Evolutionary conservation across 2,113 vertebrate genomes (phyloP), one percentile per base, ranked within the genome.

Genomic region (Mormoops blainvillei): DNA sequence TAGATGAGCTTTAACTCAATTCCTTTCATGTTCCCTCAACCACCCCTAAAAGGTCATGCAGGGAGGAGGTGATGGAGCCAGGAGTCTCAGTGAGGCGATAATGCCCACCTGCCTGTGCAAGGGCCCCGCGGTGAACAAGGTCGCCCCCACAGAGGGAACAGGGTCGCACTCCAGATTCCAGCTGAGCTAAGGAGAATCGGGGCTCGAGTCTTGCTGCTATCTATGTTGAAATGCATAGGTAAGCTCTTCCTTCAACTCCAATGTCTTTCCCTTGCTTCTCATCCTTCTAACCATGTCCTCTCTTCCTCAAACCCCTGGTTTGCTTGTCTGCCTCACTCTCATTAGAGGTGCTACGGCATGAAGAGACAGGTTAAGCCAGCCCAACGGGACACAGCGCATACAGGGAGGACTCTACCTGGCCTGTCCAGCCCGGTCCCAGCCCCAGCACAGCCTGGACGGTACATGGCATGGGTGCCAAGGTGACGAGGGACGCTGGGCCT

Each of bases 41-140:
- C 2, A 33, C 16, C 41, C 38, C 80, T 61, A 8, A 70, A 61
- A 19, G 6, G 33, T 28, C 0, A 0, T 0, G 6, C 16, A 43
- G 52, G 24, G 67, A 50, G 45, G 11, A 2, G 41, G 38, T 19
- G 10, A 20, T 1, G 7, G 22, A 61, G 28, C 41, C n/a, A 5
- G 31, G 76, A 10, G 26, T 16, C 9, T 12, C 0, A 3, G 10
- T 22, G 20, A 11, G 63, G 38, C 33, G 24, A 36, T 3, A 7
- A 2, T 2, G 45, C 54, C 16, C 16, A 36, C 24, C 18, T n/a
- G 28, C 19, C 8, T 43, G 41, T 19, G 7, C 10, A 9, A 45
- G 38, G 45, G 36, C 70, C 61, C 61, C 16, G 0, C 13, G 2
- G 0, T 1, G 6, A 26, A 63, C 1, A 2, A 18, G 26, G 36